phyloP scores from a whole-genome alignment of 2,113 vertebrate genomes.

The Mormyrus lacerda region DNA sequence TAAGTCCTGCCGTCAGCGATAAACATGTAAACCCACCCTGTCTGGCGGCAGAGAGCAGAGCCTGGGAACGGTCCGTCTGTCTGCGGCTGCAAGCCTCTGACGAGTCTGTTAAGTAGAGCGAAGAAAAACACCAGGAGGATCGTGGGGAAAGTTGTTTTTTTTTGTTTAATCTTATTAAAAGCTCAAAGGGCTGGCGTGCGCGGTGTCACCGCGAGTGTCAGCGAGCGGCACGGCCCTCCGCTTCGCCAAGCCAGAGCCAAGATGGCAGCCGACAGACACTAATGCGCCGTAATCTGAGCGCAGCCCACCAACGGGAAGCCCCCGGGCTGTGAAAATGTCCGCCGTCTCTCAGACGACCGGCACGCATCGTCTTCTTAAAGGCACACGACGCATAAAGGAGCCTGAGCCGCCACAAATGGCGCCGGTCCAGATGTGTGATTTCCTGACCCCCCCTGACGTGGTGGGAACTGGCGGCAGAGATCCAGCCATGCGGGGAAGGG shows the following conservation, averaged over 20 bases:
- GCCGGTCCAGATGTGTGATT: not conserved
- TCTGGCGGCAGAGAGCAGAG: not conserved
- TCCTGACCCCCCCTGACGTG: not conserved
- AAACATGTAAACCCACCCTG: not conserved
- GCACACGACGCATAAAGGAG: not conserved
- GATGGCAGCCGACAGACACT: constrained; percentile 12
- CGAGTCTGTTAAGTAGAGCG: not conserved
- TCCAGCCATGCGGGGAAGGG: not conserved
- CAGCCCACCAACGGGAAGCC: constrained; percentile 1
- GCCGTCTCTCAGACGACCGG: not conserved
- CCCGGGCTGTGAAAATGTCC: not conserved
- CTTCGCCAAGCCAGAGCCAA: not conserved
- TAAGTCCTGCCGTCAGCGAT: not conserved
- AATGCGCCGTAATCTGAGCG: not conserved
- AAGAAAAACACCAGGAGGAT: not conserved
- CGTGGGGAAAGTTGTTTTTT: not conserved
- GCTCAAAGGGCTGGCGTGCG: not conserved
- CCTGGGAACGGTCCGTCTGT: not conserved
- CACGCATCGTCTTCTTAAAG: not conserved
- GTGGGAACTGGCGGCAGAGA: not conserved
- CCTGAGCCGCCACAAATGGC: not conserved
- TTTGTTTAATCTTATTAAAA: constrained; percentile 22
- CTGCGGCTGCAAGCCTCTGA: not conserved
- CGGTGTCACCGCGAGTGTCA: not conserved
- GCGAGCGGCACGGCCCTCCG: not conserved